Evolutionary conservation across 2,113 vertebrate genomes (phyloP).

Genomic region (Myocastor coypus): DNA sequence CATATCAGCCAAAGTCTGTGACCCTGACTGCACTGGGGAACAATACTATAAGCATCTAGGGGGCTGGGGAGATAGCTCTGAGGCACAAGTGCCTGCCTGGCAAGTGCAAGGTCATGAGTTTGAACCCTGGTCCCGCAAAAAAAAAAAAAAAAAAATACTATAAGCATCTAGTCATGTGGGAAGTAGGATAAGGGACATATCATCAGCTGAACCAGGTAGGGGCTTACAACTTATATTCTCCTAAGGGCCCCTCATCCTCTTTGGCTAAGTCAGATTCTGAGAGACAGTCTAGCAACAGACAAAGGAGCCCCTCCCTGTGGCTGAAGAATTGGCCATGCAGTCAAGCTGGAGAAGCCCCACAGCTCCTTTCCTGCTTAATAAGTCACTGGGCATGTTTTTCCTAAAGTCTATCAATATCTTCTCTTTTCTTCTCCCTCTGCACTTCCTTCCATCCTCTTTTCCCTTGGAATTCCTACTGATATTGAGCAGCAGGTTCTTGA

Average conservation of each 20-base stretch:
- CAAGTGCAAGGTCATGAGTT: too few species aligned
- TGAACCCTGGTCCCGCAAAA: too few species aligned
- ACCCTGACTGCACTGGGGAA: not conserved
- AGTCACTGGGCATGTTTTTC: conserved; percentile 65
- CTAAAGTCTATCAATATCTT: conserved; percentile 85
- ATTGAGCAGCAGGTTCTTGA: conserved; percentile 98
- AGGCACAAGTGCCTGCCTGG: too few species aligned
- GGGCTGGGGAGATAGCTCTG: too few species aligned
- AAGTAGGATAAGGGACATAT: not conserved
- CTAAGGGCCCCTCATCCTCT: not conserved
- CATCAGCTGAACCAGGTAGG: not conserved
- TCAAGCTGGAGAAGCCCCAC: not conserved
- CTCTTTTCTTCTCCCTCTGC: conserved; percentile 79
- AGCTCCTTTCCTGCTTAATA: not conserved
- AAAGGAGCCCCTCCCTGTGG: not conserved
- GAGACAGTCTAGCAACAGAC: not conserved
- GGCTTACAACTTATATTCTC: not conserved
- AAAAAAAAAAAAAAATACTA: too few species aligned
- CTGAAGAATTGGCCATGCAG: not conserved
- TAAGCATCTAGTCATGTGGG: not conserved
- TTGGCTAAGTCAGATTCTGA: not conserved
- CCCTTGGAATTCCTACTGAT: conserved; percentile 81
- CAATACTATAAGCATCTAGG: not conserved
- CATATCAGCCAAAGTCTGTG: too few species aligned
- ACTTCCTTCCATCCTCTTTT: conserved; percentile 71